Evolutionary conservation across 2,797 vertebrate species (phyloP).

Genomic region (Xiphophorus birchmanni): DNA sequence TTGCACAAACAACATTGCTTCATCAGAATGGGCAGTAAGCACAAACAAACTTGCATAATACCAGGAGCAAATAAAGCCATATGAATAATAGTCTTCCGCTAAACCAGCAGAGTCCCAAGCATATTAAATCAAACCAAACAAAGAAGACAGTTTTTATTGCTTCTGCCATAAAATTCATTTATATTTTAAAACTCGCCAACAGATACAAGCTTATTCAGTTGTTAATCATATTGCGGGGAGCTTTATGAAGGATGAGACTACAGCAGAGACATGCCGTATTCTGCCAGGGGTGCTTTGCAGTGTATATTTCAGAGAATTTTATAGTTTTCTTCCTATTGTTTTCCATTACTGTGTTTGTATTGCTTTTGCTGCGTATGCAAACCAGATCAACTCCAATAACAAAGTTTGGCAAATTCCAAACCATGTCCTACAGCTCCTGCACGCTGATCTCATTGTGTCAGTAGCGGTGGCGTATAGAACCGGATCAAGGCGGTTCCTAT

Average conservation of each 20-base stretch:
- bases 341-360: constrained; percentile 45
- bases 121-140: constrained; percentile 34
- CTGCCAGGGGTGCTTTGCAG: constrained; percentile 18
- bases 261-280: not conserved
- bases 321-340: constrained; percentile 30
- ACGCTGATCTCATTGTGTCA: constrained; percentile 63
- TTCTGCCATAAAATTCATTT: constrained; percentile 24
- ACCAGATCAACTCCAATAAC: constrained; percentile 21
- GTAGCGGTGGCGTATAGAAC: constrained; percentile 18
- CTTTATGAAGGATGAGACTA: constrained; percentile 2
- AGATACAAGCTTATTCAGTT: constrained; percentile 28
- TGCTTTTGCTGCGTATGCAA: constrained; percentile 15
- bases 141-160: constrained; percentile 42
- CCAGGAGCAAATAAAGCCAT: not conserved
- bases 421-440: constrained; percentile 12
- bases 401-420: constrained; percentile 3
- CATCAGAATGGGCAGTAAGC: not conserved
- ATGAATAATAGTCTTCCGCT: constrained; percentile 1
- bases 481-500: constrained; percentile 10
- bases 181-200: constrained; percentile 34
- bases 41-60: constrained; percentile 1
- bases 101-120: constrained; percentile 7
- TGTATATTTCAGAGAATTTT: constrained; percentile 10
- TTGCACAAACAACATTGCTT: not conserved
- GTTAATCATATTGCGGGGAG: constrained; percentile 27